These are phyloP conservation scores for Ibidorhyncha struthersii DNA, from an alignment of 2,113 vertebrate genomes.

Conservation along the genomic window DNA sequence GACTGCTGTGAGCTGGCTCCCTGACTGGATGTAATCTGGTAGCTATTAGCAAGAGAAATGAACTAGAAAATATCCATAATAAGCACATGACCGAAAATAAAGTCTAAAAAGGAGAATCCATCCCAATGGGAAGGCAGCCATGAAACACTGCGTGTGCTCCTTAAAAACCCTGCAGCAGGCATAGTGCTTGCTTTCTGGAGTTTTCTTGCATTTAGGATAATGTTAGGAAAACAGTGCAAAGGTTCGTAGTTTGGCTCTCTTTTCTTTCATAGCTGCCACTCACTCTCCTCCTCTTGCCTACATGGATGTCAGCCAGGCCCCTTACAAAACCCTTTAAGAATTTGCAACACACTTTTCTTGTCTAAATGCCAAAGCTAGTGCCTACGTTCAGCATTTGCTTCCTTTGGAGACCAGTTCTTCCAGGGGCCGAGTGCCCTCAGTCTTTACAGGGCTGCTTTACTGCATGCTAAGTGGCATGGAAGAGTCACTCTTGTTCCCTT, in stretches of 20 bases:
- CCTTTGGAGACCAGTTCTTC: background rate
- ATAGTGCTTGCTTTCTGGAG: background rate
- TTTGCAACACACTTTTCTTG: background rate
- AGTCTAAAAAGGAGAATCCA: background rate
- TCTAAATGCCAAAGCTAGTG: background rate
- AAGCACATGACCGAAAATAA: background rate
- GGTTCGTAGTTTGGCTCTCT: background rate
- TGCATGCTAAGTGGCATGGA: fast-evolving
- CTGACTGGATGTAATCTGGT: background rate
- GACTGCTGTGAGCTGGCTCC: background rate
- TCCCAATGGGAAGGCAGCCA: background rate
- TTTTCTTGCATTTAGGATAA: background rate
- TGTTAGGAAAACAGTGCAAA: fast-evolving
- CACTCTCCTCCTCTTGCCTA: background rate
- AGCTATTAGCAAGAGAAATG: background rate
- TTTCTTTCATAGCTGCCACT: background rate
- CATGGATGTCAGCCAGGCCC: background rate
- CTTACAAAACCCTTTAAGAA: background rate
- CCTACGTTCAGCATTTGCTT: background rate
- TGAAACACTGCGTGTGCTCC: background rate
- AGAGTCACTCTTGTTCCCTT: background rate
- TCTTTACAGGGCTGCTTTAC: background rate
- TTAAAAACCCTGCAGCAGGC: background rate
- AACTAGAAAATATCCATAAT: conserved; percentile 13
- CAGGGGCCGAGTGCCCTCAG: background rate